phyloP scores from a whole-genome alignment of 2,797 vertebrate species.

The Momotus momota region DNA sequence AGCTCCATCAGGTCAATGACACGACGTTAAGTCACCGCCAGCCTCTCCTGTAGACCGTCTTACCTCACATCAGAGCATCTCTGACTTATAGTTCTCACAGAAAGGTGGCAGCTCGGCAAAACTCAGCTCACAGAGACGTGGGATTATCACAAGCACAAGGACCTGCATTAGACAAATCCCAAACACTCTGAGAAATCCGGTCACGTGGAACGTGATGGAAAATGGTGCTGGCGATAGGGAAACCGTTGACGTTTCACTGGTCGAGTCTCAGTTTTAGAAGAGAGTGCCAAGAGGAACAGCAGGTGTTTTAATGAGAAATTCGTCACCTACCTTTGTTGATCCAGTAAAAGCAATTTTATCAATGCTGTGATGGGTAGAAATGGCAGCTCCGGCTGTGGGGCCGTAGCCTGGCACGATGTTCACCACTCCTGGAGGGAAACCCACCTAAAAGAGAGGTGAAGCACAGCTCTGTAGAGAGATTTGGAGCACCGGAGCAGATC shows the following conservation, averaged over 20 bases:
- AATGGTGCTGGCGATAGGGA: neutral
- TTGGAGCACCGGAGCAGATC: neutral
- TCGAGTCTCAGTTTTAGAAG: neutral
- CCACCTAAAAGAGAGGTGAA: constrained; percentile 76
- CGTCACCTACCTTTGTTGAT: constrained; percentile 87
- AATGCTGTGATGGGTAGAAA: constrained; percentile 88
- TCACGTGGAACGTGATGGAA: neutral
- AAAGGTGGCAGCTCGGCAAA: neutral
- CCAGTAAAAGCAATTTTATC: constrained; percentile 97
- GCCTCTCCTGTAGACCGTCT: neutral
- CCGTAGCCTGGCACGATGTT: constrained; percentile 95
- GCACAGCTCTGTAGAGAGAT: neutral
- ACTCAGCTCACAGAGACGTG: neutral
- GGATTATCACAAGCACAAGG: neutral
- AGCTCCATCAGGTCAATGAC: constrained; percentile 3
- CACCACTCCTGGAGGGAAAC: constrained; percentile 94
- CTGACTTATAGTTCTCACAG: neutral
- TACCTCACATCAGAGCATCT: neutral
- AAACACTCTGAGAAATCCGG: neutral
- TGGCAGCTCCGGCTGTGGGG: constrained; percentile 90
- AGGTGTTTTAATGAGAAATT: neutral
- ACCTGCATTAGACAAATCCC: neutral
- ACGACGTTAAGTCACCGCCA: neutral
- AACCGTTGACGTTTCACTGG: neutral
- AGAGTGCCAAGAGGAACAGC: neutral